Evolutionary conservation across 2,797 vertebrate genomes (phyloP).

Genomic region (Pterois miles): DNA sequence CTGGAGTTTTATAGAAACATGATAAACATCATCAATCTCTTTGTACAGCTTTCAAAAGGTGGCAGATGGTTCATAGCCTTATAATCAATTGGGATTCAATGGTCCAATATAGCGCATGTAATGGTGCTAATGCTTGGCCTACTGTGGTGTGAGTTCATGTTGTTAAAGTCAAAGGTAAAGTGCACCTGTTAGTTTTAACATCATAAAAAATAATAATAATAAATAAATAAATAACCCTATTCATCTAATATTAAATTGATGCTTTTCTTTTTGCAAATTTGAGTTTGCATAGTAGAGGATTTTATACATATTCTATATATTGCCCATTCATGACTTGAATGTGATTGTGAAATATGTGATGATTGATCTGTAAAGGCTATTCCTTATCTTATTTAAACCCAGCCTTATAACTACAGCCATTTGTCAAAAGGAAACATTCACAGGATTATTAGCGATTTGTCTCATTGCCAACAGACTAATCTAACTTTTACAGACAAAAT

Average conservation of each 20-base stretch:
- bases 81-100: slow-evolving; percentile 72
- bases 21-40: slow-evolving; percentile 82
- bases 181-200: slow-evolving; percentile 37
- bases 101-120: slow-evolving; percentile 53
- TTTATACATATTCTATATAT: background rate
- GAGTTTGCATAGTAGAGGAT: background rate
- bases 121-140: slow-evolving; percentile 48
- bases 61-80: slow-evolving; percentile 75
- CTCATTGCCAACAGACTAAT: slow-evolving; percentile 30
- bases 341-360: background rate
- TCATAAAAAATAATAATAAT: too few species aligned
- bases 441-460: slow-evolving; percentile 26
- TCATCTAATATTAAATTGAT: background rate
- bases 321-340: background rate
- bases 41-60: slow-evolving; percentile 68
- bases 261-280: too few species aligned
- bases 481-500: slow-evolving; percentile 15
- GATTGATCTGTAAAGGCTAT: slow-evolving; percentile 4
- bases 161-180: slow-evolving; percentile 38
- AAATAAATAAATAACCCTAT: too few species aligned
- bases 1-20: slow-evolving; percentile 75
- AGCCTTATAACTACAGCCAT: background rate
- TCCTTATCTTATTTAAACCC: slow-evolving; percentile 17
- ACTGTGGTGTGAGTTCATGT: slow-evolving; percentile 31
- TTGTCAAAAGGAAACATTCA: slow-evolving; percentile 18